Evolutionary conservation across 2,113 vertebrate species (phyloP).

Genomic region (Neopipo cinnamomea): DNA sequence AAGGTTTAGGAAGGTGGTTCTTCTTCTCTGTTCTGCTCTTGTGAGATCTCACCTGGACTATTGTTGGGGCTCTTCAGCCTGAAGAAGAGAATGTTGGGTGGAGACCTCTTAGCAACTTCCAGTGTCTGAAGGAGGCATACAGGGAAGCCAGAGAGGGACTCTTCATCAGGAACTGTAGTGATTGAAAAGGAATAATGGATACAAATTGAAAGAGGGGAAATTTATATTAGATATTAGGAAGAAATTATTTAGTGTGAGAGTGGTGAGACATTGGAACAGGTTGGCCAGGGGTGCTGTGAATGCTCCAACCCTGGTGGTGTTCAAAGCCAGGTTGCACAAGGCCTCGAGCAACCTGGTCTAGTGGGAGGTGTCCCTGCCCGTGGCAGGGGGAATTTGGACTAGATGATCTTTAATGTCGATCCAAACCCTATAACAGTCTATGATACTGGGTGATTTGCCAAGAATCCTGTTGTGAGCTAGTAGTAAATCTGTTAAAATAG

Average conservation of each 20-base stretch:
- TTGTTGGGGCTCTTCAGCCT: background rate
- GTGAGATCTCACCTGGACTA: background rate
- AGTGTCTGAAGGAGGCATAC: background rate
- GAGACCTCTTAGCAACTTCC: too few relatives aligned
- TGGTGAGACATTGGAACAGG: background rate
- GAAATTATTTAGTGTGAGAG: background rate
- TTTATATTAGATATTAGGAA: background rate
- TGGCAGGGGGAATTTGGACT: accelerated
- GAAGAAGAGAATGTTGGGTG: background rate
- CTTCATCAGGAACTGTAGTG: background rate
- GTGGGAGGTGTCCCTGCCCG: background rate
- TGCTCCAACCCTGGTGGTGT: background rate
- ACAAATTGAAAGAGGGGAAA: background rate
- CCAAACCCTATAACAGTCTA: background rate
- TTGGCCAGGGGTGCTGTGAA: background rate
- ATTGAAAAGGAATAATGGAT: background rate
- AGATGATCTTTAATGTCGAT: background rate
- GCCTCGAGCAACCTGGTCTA: background rate
- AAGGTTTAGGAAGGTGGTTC: background rate
- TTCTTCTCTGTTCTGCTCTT: background rate
- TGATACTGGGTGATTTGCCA: background rate
- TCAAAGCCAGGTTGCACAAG: background rate
- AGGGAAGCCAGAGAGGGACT: background rate
- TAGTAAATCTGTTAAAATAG: background rate
- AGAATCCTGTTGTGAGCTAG: background rate